These are phyloP conservation scores for Stegana nigrithorax DNA, from an alignment of 2,888 invertebrate species.

Conservation along the genomic window DNA sequence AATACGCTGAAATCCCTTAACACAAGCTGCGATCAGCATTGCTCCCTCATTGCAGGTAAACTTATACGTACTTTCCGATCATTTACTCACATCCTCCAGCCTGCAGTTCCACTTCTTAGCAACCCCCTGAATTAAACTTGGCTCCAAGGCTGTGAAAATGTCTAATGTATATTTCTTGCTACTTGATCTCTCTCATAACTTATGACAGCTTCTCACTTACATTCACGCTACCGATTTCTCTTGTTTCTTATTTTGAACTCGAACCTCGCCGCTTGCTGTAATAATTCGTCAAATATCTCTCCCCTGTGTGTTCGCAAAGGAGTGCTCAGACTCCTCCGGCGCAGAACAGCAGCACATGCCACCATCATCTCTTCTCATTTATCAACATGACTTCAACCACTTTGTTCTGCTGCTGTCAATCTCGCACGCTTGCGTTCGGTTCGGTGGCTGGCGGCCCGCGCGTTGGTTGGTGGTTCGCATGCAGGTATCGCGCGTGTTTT, in stretches of 20 bases:
- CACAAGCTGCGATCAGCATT: constrained; percentile 19
- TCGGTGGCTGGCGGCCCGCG: not conserved
- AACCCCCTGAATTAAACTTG: not conserved
- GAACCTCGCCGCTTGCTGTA: constrained; percentile 35
- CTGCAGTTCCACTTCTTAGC: not conserved
- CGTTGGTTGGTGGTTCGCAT: not conserved
- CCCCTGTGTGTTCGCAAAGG: constrained; percentile 25
- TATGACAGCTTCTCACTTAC: constrained; percentile 47
- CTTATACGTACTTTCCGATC: constrained; percentile 1
- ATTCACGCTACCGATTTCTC: constrained; percentile 42
- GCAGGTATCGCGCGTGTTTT: constrained; percentile 39
- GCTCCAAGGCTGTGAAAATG: constrained; percentile 18
- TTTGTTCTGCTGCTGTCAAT: constrained; percentile 31
- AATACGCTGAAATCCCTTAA: constrained; percentile 36
- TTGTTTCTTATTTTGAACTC: constrained; percentile 33
- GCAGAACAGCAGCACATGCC: constrained; percentile 36
- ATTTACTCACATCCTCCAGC: constrained; percentile 42
- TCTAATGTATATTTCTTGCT: constrained; percentile 10
- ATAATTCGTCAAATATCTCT: constrained; percentile 52
- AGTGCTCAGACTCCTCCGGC: not conserved
- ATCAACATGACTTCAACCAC: constrained; percentile 26
- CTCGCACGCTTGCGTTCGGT: constrained; percentile 2
- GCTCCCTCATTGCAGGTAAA: constrained; percentile 17
- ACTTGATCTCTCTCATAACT: constrained; percentile 44
- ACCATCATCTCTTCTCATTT: constrained; percentile 39